Evolutionary conservation across 2,113 vertebrate genomes (phyloP).

Genomic region (Podarcis raffonei): DNA sequence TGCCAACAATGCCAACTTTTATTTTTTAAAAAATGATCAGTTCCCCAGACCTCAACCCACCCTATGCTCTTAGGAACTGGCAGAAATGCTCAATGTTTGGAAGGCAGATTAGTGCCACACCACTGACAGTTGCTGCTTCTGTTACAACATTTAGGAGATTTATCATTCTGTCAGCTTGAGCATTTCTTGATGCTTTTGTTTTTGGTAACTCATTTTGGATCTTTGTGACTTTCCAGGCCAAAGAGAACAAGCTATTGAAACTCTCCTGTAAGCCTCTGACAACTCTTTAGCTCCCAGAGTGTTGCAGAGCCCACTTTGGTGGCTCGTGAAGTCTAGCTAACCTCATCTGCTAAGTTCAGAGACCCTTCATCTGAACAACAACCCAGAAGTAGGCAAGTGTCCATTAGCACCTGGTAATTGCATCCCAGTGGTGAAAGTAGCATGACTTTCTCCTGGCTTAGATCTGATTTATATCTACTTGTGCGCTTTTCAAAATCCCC

Average conservation of each 20-base stretch:
- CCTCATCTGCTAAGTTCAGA: not conserved
- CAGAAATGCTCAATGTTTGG: too few relatives aligned
- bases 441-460: not conserved
- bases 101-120: too few relatives aligned
- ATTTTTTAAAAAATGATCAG: too few relatives aligned
- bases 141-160: not conserved
- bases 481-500: conserved; percentile 42
- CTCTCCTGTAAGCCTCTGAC: not conserved
- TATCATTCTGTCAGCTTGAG: not conserved
- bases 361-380: not conserved
- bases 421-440: conserved; percentile 38
- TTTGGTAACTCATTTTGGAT: not conserved
- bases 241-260: not conserved
- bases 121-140: too few relatives aligned
- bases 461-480: conserved; percentile 44
- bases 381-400: not conserved
- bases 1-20: too few relatives aligned
- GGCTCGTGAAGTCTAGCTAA: not conserved
- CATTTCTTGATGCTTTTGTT: not conserved
- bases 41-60: too few relatives aligned
- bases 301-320: too few relatives aligned
- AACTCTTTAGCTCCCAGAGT: not conserved
- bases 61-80: too few relatives aligned
- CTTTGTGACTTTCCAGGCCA: not conserved
- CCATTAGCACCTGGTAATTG: conserved; percentile 39